A percentile compares a stretch with the other conserved stretches of the same genome.
Conservation (phyloP, 30 jellyfish, hydroid and myxozoan species). For the Aurelia sp. region DNA sequence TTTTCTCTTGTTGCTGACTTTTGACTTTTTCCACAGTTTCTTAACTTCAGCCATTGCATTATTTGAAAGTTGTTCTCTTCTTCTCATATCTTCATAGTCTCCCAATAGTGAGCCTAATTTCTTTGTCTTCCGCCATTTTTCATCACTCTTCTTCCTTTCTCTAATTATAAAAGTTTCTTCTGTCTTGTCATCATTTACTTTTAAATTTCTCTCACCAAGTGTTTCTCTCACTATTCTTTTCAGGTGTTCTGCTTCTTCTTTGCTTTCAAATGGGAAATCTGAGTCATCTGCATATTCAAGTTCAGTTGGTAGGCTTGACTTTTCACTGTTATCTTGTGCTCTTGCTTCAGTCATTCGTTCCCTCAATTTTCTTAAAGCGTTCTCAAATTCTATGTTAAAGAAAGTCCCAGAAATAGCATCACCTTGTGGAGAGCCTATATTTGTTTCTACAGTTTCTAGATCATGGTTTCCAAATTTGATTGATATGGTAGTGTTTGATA, state of each 20-base stretch:
- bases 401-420: too few relatives aligned
- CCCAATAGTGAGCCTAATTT: neutral
- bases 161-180: neutral
- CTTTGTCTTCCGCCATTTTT: slow-evolving; percentile 5
- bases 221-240: neutral
- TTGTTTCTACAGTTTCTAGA: slow-evolving; percentile 40
- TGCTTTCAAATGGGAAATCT: slow-evolving; percentile 6
- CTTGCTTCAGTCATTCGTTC: too few relatives aligned
- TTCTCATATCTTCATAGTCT: neutral
- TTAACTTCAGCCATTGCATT: slow-evolving; percentile 16
- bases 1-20: slow-evolving; percentile 8
- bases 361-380: too few relatives aligned
- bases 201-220: neutral
- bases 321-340: too few relatives aligned
- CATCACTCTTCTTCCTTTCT: neutral
- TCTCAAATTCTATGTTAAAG: too few relatives aligned
- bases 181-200: neutral
- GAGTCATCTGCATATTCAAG: neutral
- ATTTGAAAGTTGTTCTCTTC: slow-evolving; percentile 3
- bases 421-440: slow-evolving; percentile 11
- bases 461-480: slow-evolving; percentile 27
- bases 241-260: neutral
- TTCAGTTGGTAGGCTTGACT: too few relatives aligned
- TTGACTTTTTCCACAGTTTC: slow-evolving; percentile 23
- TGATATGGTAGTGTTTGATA: slow-evolving; percentile 26